Base-by-base conservation (phyloP, 2,113 vertebrate species). In the Lepisosteus osseus region DNA sequence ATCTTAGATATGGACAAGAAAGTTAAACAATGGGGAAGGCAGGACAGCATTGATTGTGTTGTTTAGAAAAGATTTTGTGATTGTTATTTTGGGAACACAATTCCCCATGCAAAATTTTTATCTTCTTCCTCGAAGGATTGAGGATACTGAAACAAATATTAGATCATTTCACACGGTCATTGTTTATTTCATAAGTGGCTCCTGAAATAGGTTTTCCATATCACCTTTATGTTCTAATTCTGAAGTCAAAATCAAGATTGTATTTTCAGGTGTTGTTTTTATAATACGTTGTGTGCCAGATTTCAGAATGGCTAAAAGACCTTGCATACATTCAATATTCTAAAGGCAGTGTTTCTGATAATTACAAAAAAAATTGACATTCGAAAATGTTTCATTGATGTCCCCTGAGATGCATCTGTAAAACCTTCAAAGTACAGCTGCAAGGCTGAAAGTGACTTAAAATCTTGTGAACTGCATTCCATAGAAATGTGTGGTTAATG, bases 1-100 rank as follows among this genome's bases (percentile, higher is more conserved):
- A 89, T 94, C 86, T 90, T 88, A 90, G 92, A 93, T 86, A 92
- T 88, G 89, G 88, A 84, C 72, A 77, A 89, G 85, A 92, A 91
- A 94, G 93, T 95, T 94, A 94, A 95, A 94, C 91, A 94, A 94
- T 87, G 84, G 89, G 84, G 86, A 86, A 75, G 82, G 87, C 87
- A 86, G 81, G 74, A 59, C 70, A 76, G 86, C 79, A 93, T 91
- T 94, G 91, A 93, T 94, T 93, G 90, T 89, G 88, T 93, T 92
- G 90, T 88, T 90, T 88, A 79, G 63, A 82, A 84, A 88, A 80
- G 84, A 78, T 90, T 89, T 84, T 75, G 78, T 81, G 84, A 87
- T 90, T 93, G 94, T 95, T 95, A 90, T 93, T 89, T 92, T 82
- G 86, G 91, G 92, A 92, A 85, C 76, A 67, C 77, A 82, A 75